Conservation (phyloP, 2,113 vertebrate genomes). For the Calyptommatus sinebrachiatus region DNA sequence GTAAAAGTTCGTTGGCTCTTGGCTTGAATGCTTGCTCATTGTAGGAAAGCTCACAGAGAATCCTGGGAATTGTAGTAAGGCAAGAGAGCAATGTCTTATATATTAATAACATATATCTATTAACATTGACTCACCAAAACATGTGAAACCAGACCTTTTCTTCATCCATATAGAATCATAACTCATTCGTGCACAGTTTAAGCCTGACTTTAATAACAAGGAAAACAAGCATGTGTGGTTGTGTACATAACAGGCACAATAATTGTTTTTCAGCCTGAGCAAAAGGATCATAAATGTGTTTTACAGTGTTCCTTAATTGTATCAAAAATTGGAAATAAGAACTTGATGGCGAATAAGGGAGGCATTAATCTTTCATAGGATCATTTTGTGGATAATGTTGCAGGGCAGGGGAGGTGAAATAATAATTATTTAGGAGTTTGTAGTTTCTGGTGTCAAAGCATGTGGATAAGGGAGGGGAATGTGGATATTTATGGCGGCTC, state of each 20-base stretch:
- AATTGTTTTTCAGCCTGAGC: constrained; percentile 54
- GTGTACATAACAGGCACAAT: constrained; percentile 48
- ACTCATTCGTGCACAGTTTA: constrained; percentile 46
- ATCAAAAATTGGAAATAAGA: constrained; percentile 52
- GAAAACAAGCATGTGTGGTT: constrained; percentile 46
- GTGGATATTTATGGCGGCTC: background rate
- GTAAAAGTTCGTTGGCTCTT: no score
- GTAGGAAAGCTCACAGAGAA: no score
- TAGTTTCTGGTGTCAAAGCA: constrained; percentile 1
- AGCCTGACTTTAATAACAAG: constrained; percentile 49
- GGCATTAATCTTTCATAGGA: constrained; percentile 36
- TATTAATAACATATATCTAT: constrained; percentile 3
- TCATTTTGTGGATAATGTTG: constrained; percentile 37
- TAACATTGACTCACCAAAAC: constrained; percentile 4
- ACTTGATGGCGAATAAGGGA: constrained; percentile 43
- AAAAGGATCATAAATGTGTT: constrained; percentile 53
- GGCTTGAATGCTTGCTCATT: no score
- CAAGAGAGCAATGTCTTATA: no score
- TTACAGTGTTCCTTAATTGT: constrained; percentile 56
- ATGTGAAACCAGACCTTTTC: constrained; percentile 31
- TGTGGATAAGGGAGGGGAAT: background rate
- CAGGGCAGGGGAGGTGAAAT: background rate
- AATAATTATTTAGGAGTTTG: constrained; percentile 35
- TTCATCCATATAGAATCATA: constrained; percentile 8
- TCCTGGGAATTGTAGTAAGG: no score